Evolutionary conservation across 2,113 vertebrate species (phyloP), one percentile per base, ranked within the genome.

Genomic region (Promerops cafer): DNA sequence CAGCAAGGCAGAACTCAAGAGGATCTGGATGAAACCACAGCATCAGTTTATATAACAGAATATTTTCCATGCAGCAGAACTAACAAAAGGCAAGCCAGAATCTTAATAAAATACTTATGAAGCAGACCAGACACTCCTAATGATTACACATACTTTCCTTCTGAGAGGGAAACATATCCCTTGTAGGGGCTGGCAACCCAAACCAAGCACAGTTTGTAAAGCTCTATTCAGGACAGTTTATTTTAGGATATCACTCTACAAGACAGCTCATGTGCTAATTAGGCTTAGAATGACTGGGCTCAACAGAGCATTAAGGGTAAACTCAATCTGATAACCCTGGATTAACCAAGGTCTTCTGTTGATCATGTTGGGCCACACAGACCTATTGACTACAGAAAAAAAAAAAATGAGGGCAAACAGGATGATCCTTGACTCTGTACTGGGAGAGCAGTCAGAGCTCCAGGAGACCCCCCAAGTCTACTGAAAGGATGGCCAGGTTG

Each of bases 41-140:
- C 69, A 95, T 37, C 64, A 61, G 69, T 91, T 91, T 94, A 92
- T 19, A 3, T 87, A 93, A 95, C 65, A 87, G 71, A 95, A 56
- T 95, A 94, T 94, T 96, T 96, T 94, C 93, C 91, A 83, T 35
- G 61, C 69, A 82, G 74, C 68, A 95, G 60, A 95, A 92, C 79
- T 78, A 92, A 90, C 66, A 96, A 91, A 96, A 95, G 61, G 44
- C 83, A 86, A 93, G 80, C 68, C 94, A 96, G 59, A 87, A 63
- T 66, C 76, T 84, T 89, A 95, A 96, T 93, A 93, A 95, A 94
- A 95, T 87, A 92, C 89, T 93, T 93, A 90, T 14, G 77, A 95
- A 95, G 87, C 79, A 90, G 77, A 83, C 15, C 56, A 91, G 87
- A 42, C 89, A 37, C 27, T 82, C n/a, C 69, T 96, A 89, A 94